These are phyloP conservation scores for Lycaon pictus DNA, from an alignment of 2,113 vertebrate species.

Conservation along the genomic window DNA sequence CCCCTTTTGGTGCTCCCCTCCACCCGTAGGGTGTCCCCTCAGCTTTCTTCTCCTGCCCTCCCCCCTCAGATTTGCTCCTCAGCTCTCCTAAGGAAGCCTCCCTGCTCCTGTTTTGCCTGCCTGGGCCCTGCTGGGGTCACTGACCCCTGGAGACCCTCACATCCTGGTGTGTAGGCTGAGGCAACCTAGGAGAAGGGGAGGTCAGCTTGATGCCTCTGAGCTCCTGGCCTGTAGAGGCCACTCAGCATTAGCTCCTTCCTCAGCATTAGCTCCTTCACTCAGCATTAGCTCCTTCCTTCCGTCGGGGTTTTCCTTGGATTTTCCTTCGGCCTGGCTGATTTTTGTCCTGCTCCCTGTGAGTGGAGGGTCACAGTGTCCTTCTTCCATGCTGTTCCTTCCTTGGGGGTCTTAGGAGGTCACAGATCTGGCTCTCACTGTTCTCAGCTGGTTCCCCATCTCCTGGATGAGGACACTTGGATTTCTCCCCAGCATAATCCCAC, in stretches of 20 bases:
- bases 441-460: rapidly evolving
- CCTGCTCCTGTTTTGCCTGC: no score
- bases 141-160: not conserved
- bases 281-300: no score
- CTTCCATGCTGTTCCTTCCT: rapidly evolving
- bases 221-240: not conserved
- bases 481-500: not conserved
- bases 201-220: rapidly evolving
- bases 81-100: not conserved
- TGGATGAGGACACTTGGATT: rapidly evolving
- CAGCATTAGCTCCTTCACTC: no score
- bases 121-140: not conserved
- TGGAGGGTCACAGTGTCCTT: rapidly evolving
- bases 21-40: not conserved
- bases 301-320: not conserved
- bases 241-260: no score
- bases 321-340: not conserved
- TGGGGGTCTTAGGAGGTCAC: not conserved
- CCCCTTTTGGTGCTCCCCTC: no score
- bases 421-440: rapidly evolving
- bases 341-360: not conserved
- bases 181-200: not conserved
- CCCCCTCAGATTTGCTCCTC: not conserved
- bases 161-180: not conserved
- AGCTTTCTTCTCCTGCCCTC: not conserved